phyloP scores from a whole-genome alignment of 2,113 vertebrate species.

The Apeltes quadracus region DNA sequence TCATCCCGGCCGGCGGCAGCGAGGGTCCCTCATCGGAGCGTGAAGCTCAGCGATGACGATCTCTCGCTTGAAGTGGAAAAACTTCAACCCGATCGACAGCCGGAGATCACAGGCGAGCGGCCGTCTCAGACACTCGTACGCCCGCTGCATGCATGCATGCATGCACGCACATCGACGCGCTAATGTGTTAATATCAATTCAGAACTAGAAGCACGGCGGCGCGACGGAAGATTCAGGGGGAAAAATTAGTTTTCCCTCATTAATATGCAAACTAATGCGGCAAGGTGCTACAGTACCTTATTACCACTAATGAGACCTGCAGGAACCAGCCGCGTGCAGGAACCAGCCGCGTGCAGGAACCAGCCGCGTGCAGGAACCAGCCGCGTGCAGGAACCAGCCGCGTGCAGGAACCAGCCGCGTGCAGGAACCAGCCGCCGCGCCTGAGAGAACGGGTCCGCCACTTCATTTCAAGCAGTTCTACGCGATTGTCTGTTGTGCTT shows the following conservation, averaged over 20 bases:
- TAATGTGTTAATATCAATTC: conserved; percentile 49
- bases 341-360: too few species aligned
- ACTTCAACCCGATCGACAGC: conserved; percentile 1
- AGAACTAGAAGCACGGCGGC: conserved; percentile 43
- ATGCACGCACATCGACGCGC: conserved; percentile 49
- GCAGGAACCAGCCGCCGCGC: too few species aligned
- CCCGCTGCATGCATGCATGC: too few species aligned
- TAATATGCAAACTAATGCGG: conserved; percentile 70
- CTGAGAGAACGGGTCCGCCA: background rate
- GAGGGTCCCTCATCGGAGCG: conserved; percentile 45
- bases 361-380: too few species aligned
- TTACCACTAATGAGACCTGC: too few species aligned
- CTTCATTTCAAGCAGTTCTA: conserved; percentile 19
- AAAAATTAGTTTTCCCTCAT: conserved; percentile 59
- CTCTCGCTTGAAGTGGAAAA: conserved; percentile 20
- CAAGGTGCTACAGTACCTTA: too few species aligned
- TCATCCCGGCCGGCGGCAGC: conserved; percentile 22
- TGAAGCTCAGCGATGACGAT: conserved; percentile 17
- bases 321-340: too few species aligned
- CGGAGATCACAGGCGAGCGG: conserved; percentile 32
- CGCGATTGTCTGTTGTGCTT: conserved; percentile 12
- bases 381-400: too few species aligned
- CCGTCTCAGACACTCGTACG: conserved; percentile 20
- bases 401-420: too few species aligned
- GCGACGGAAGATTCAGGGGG: conserved; percentile 6